Evolutionary conservation across 2,797 vertebrate species (phyloP).

Genomic region (Mormyrus proboscirostris): DNA sequence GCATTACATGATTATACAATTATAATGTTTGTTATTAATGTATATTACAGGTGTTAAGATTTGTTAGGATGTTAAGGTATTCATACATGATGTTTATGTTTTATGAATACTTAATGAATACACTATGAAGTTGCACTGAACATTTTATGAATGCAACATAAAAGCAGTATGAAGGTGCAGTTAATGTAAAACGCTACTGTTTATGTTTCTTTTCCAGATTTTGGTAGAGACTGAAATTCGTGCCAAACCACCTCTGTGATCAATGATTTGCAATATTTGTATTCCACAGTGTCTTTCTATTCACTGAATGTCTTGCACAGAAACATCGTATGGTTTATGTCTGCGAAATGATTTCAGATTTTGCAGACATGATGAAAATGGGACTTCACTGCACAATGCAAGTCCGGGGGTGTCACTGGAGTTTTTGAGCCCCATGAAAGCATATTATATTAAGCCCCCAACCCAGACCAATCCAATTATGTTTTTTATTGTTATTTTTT

Average conservation of each 20-base stretch:
- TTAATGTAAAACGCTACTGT: no score
- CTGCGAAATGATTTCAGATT: background rate
- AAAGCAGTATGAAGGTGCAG: no score
- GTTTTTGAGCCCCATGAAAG: background rate
- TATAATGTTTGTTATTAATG: no score
- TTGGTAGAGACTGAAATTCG: background rate
- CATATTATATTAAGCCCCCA: background rate
- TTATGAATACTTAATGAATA: no score
- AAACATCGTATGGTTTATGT: background rate
- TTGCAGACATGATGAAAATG: background rate
- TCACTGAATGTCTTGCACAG: background rate
- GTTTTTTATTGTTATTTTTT: background rate
- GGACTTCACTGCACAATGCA: background rate
- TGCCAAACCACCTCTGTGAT: background rate
- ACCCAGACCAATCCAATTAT: background rate
- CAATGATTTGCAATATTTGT: background rate
- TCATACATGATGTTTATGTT: no score
- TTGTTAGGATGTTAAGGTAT: no score
- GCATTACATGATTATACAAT: no score
- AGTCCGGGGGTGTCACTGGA: background rate
- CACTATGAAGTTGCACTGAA: no score
- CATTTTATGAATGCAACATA: no score
- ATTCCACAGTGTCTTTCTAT: background rate
- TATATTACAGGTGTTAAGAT: no score
- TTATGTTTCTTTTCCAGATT: background rate